These are phyloP conservation scores for Noctilio leporinus DNA, from an alignment of 2,113 vertebrate species.

Conservation along the genomic window DNA sequence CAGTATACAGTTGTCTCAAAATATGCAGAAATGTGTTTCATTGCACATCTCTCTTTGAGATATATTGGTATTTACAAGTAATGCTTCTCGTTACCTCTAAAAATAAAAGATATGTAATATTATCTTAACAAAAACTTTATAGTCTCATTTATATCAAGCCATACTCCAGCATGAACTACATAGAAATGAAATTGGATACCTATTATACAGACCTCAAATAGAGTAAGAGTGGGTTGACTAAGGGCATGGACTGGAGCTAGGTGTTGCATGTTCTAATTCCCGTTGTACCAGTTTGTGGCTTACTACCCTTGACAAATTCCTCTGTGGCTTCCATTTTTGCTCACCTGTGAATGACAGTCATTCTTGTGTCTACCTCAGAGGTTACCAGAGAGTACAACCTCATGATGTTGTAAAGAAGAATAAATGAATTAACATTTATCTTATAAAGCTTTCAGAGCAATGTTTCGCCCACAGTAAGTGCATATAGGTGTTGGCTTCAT, in stretches of 20 bases:
- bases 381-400: neutral
- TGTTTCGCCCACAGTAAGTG: neutral
- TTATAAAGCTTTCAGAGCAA: neutral
- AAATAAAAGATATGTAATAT: neutral
- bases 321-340: neutral
- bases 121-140: neutral
- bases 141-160: neutral
- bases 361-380: neutral
- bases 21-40: neutral
- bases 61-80: neutral
- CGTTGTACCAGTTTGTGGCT: neutral
- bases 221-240: neutral
- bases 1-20: conserved; percentile 17
- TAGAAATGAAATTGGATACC: neutral
- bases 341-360: neutral
- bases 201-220: neutral
- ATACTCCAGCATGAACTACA: neutral
- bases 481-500: neutral
- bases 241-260: neutral
- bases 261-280: neutral
- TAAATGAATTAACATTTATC: neutral
- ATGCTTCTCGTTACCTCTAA: conserved; percentile 2
- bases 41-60: neutral
- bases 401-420: neutral
- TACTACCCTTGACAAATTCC: neutral